Evolutionary conservation across 2,113 vertebrate genomes (phyloP).

Genomic region (Ranitomeya variabilis): DNA sequence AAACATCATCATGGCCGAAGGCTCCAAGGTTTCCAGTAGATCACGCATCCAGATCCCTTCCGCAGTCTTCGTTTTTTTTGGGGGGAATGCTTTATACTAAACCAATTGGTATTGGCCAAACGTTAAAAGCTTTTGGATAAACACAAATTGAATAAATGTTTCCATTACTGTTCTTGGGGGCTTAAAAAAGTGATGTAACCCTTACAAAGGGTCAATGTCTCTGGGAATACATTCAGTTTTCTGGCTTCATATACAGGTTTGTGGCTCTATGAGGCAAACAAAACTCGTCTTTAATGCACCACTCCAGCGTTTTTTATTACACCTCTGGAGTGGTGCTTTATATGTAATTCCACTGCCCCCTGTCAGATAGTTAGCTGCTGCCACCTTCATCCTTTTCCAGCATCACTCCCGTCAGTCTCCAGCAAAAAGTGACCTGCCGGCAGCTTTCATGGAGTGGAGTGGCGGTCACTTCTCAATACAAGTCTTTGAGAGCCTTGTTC

Average conservation of each 20-base stretch:
- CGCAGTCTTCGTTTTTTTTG: background rate
- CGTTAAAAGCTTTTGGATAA: background rate
- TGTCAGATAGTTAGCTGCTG: no score
- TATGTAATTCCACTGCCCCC: no score
- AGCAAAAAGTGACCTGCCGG: no score
- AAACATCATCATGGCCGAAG: constrained; percentile 25
- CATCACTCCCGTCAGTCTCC: no score
- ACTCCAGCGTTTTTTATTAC: no score
- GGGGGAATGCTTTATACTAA: background rate
- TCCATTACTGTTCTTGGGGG: background rate
- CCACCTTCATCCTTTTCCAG: no score
- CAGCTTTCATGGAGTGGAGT: no score
- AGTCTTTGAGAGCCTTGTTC: no score
- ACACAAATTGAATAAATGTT: background rate
- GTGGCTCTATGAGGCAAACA: background rate
- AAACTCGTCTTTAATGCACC: background rate
- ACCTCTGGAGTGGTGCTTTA: no score
- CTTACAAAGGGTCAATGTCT: background rate
- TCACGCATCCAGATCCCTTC: background rate
- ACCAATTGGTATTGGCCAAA: no score
- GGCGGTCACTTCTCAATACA: no score
- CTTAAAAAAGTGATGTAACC: background rate
- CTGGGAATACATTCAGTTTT: background rate
- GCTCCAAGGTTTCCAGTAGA: constrained; percentile 40
- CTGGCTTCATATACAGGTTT: background rate